phyloP scores from a whole-genome alignment of 2,113 vertebrate species.

The Barnardius zonarius region DNA sequence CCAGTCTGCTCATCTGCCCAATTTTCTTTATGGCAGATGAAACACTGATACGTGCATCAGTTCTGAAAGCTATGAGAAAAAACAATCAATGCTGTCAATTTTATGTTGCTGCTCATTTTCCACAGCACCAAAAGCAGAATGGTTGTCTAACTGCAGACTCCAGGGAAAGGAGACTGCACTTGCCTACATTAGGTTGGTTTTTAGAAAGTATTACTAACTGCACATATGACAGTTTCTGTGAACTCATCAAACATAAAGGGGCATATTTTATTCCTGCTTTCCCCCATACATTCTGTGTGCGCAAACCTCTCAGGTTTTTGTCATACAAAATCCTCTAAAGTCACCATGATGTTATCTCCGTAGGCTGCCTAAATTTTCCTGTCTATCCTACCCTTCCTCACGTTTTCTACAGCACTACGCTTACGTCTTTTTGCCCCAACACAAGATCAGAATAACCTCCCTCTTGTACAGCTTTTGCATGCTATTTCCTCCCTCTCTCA shows the following conservation, averaged over 20 bases:
- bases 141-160: background rate
- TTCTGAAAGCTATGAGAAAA: background rate
- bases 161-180: background rate
- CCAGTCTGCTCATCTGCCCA: background rate
- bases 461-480: background rate
- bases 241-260: background rate
- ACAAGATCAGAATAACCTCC: background rate
- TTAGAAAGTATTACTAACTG: background rate
- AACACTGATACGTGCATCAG: rapidly evolving
- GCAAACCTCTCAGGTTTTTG: background rate
- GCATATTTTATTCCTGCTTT: background rate
- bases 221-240: background rate
- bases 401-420: background rate
- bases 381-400: background rate
- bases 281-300: too few species aligned
- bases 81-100: background rate
- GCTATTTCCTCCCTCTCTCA: background rate
- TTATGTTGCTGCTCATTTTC: background rate
- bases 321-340: background rate
- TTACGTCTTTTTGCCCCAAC: background rate
- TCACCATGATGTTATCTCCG: rapidly evolving
- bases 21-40: background rate
- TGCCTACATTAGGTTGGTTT: background rate
- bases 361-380: background rate
- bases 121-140: background rate